These are phyloP conservation scores for Chelonoidis abingdonii DNA, from an alignment of 2,113 vertebrate species.

Conservation along the genomic window DNA sequence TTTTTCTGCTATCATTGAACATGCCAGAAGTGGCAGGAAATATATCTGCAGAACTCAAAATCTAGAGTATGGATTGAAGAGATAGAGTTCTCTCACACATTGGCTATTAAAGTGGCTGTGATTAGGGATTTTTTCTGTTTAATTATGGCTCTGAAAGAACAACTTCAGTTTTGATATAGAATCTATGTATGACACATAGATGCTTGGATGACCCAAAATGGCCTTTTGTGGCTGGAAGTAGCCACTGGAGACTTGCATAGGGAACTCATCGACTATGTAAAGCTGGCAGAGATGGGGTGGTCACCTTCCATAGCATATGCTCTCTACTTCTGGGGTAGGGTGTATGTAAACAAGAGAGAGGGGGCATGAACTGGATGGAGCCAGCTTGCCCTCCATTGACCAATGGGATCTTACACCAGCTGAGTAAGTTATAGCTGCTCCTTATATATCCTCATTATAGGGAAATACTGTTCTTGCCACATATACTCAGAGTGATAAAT, in stretches of 20 bases:
- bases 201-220: background rate
- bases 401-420: conserved; percentile 6
- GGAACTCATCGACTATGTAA: background rate
- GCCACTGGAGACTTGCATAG: conserved; percentile 11
- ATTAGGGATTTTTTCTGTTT: background rate
- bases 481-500: background rate
- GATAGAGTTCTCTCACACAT: conserved; percentile 22
- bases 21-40: conserved; percentile 55
- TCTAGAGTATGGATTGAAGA: conserved; percentile 60
- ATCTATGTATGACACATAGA: background rate
- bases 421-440: background rate
- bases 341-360: background rate
- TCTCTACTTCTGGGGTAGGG: background rate
- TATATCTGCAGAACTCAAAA: conserved; percentile 62
- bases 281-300: background rate
- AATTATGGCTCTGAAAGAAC: background rate
- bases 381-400: background rate
- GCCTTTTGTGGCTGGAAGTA: conserved; percentile 23
- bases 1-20: conserved; percentile 65
- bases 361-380: background rate
- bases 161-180: background rate
- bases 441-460: background rate
- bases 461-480: background rate
- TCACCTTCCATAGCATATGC: background rate
- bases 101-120: background rate